Evolutionary conservation across 2,888 invertebrate genomes (phyloP).

Genomic region (Amphipyra berbera): DNA sequence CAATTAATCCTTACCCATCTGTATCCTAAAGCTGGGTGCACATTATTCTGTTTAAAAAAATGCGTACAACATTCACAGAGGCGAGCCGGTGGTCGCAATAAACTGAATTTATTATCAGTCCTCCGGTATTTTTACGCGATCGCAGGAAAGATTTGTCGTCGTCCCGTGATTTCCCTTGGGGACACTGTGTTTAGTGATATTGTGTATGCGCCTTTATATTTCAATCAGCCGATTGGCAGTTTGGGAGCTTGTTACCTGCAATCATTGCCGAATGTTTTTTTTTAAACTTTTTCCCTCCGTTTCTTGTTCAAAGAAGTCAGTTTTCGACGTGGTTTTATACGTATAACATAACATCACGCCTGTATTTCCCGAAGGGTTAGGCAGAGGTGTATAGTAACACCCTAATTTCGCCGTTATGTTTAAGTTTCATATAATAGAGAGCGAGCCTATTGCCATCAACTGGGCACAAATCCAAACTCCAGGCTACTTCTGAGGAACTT

Average conservation of each 20-base stretch:
- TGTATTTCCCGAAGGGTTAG: too few relatives aligned
- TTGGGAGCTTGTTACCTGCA: conserved; percentile 51
- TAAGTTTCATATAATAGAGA: too few relatives aligned
- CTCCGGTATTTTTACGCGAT: conserved; percentile 74
- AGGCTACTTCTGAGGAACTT: too few relatives aligned
- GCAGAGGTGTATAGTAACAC: too few relatives aligned
- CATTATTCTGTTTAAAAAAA: conserved; percentile 59
- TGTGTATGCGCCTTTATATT: conserved; percentile 74
- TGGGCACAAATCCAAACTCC: too few relatives aligned
- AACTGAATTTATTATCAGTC: conserved; percentile 76
- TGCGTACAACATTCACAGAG: conserved; percentile 36
- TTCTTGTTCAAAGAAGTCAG: too few relatives aligned
- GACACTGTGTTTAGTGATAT: conserved; percentile 73
- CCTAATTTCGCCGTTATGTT: too few relatives aligned
- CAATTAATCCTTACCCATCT: conserved; percentile 59
- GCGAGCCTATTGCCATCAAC: too few relatives aligned
- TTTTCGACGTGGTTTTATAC: too few relatives aligned
- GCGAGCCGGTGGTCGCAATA: conserved; percentile 71
- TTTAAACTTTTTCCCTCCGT: too few relatives aligned
- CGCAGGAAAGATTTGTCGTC: conserved; percentile 77
- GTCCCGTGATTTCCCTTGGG: conserved; percentile 79
- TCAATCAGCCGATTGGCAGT: conserved; percentile 66
- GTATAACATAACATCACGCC: too few relatives aligned
- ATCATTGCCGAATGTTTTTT: conserved; percentile 24
- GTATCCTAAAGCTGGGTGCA: conserved; percentile 57